These are phyloP conservation scores for Scaptomyza flava DNA, from an alignment of 2,888 invertebrate species.

Conservation along the genomic window DNA sequence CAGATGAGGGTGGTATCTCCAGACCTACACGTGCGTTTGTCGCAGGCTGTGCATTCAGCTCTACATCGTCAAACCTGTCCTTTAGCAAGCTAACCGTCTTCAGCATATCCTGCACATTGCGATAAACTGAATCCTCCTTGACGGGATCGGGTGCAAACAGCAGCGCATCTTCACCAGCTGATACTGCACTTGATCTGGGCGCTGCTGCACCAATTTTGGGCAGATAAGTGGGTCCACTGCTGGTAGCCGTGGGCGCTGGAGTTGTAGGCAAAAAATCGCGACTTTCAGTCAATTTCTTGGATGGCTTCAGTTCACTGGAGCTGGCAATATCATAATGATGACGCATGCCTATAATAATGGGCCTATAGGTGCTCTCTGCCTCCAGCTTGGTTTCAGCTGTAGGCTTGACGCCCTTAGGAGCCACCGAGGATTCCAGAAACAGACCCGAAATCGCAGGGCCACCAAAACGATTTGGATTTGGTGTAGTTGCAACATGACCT, in stretches of 20 bases:
- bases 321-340: slow-evolving; percentile 70
- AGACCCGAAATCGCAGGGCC: slow-evolving; percentile 52
- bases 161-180: slow-evolving; percentile 68
- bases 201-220: slow-evolving; percentile 64
- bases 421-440: slow-evolving; percentile 61
- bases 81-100: slow-evolving; percentile 88
- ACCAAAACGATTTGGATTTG: slow-evolving; percentile 73
- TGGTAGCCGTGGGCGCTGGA: slow-evolving; percentile 61
- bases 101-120: slow-evolving; percentile 89
- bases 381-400: slow-evolving; percentile 52
- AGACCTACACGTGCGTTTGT: slow-evolving; percentile 87
- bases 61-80: slow-evolving; percentile 84
- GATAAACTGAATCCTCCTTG: slow-evolving; percentile 85
- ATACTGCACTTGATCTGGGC: slow-evolving; percentile 57
- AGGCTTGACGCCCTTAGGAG: slow-evolving; percentile 53
- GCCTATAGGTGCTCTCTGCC: slow-evolving; percentile 66
- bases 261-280: slow-evolving; percentile 67
- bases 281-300: slow-evolving; percentile 47
- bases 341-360: slow-evolving; percentile 76
- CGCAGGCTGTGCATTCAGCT: slow-evolving; percentile 84
- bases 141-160: slow-evolving; percentile 75
- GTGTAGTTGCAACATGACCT: slow-evolving; percentile 65
- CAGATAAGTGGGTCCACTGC: slow-evolving; percentile 81
- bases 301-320: slow-evolving; percentile 61
- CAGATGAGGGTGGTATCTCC: slow-evolving; percentile 90